Evolutionary conservation across 2,888 invertebrate species (phyloP).

Genomic region (Chymomyza fuscimana): DNA sequence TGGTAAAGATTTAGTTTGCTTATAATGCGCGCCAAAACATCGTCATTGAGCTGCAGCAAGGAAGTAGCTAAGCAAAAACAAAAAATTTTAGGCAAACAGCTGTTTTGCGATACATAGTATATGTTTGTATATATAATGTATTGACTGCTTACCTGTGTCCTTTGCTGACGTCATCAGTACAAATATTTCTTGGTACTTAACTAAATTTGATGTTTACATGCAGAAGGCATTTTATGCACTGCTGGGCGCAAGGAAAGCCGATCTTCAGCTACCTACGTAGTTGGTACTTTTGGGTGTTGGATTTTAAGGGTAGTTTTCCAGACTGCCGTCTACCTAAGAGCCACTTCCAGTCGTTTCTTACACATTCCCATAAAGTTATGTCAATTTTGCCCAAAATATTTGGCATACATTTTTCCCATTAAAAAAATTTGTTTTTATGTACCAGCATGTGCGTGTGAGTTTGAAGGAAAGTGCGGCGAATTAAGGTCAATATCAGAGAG

Average conservation of each 20-base stretch:
- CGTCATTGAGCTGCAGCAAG: conserved; percentile 67
- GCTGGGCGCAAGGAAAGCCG: conserved; percentile 21
- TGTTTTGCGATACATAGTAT: conserved; percentile 1
- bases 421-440: neutral
- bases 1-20: conserved; percentile 55
- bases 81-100: neutral
- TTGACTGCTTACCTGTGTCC: conserved; percentile 46
- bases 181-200: neutral
- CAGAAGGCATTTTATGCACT: conserved; percentile 45
- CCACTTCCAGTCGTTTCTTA: neutral
- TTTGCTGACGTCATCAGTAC: conserved; percentile 49
- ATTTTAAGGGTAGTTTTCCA: conserved; percentile 58
- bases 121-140: too few relatives aligned
- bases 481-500: too few relatives aligned
- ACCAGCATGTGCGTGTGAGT: neutral
- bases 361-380: neutral
- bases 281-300: conserved; percentile 26
- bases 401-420: too few relatives aligned
- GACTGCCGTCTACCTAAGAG: conserved; percentile 32
- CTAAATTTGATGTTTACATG: conserved; percentile 27
- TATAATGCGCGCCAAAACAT: conserved; percentile 65
- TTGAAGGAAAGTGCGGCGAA: too few relatives aligned
- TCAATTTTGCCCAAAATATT: neutral
- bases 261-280: conserved; percentile 45
- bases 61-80: conserved; percentile 18